Percentiles rank a stretch among this genome's conserved stretches.
Conservation (phyloP, 1,140 invertebrate genomes). For the Harpegnathos saltator region DNA sequence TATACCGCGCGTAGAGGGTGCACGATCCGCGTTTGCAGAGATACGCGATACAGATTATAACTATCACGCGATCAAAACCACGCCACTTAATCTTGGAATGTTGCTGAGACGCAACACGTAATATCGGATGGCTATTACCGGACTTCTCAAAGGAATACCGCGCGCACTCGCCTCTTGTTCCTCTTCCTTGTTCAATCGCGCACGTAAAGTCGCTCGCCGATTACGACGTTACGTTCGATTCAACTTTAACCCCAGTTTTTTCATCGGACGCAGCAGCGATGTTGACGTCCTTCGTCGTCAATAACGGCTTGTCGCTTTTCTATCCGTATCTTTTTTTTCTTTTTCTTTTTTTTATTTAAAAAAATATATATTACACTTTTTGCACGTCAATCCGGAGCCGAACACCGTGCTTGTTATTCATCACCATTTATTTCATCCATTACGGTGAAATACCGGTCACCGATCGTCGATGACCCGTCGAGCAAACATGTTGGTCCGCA, state of each 20-base stretch:
- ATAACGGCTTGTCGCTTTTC: conserved; percentile 28
- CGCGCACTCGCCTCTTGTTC: neutral
- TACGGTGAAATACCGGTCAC: conserved; percentile 42
- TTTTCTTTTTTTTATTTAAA: conserved; percentile 4
- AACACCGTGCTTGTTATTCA: conserved; percentile 23
- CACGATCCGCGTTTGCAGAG: neutral
- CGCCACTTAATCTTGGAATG: neutral
- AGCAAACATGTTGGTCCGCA: neutral
- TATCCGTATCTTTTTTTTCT: neutral
- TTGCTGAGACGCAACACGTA: neutral
- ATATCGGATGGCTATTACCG: no score
- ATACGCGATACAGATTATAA: neutral
- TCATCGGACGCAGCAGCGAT: neutral
- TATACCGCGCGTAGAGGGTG: neutral
- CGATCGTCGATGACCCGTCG: conserved; percentile 49
- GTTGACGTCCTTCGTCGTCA: conserved; percentile 19
- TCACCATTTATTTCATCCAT: conserved; percentile 52
- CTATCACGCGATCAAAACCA: neutral
- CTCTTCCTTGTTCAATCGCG: no score
- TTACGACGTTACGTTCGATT: neutral
- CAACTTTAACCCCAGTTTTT: conserved; percentile 1
- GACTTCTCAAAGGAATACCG: conserved; percentile 1
- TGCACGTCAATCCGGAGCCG: conserved; percentile 32
- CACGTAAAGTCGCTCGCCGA: neutral
- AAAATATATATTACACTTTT: conserved; percentile 33